These are phyloP conservation scores for Myiozetetes cayanensis DNA, from an alignment of 2,113 vertebrate genomes.

Conservation along the genomic window DNA sequence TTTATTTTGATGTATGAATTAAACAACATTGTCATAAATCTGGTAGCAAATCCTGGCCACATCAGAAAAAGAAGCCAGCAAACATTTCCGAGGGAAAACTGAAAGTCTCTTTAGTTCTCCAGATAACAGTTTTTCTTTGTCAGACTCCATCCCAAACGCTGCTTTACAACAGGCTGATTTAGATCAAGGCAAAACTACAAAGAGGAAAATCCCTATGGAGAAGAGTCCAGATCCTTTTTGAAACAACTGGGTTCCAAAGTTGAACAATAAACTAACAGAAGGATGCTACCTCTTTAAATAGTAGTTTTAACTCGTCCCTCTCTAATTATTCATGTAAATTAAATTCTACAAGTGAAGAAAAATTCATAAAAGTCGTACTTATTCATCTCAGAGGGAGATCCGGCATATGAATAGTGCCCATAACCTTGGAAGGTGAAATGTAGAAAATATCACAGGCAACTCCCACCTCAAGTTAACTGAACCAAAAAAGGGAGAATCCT, in stretches of 20 bases:
- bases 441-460: constrained; percentile 81
- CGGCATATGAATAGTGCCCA: constrained; percentile 78
- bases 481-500: constrained; percentile 80
- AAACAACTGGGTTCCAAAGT: background rate
- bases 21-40: constrained; percentile 26
- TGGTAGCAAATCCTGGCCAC: background rate
- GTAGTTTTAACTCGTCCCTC: constrained; percentile 60
- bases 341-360: constrained; percentile 81
- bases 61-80: constrained; percentile 29
- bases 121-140: constrained; percentile 23
- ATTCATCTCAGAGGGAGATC: constrained; percentile 79
- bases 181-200: constrained; percentile 54
- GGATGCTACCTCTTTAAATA: constrained; percentile 49
- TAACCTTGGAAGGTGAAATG: constrained; percentile 81
- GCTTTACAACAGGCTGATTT: constrained; percentile 10
- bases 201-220: constrained; percentile 12
- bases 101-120: background rate
- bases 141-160: constrained; percentile 12
- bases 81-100: constrained; percentile 24
- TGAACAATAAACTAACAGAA: constrained; percentile 6
- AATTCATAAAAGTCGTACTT: constrained; percentile 82
- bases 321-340: constrained; percentile 82
- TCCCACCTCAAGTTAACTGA: constrained; percentile 82
- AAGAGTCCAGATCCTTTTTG: constrained; percentile 3
- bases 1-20: constrained; percentile 61